A percentile compares a stretch with the other conserved stretches of the same genome.
Evolutionary conservation across 2,113 vertebrate genomes (phyloP).

Genomic region (Eublepharis macularius): DNA sequence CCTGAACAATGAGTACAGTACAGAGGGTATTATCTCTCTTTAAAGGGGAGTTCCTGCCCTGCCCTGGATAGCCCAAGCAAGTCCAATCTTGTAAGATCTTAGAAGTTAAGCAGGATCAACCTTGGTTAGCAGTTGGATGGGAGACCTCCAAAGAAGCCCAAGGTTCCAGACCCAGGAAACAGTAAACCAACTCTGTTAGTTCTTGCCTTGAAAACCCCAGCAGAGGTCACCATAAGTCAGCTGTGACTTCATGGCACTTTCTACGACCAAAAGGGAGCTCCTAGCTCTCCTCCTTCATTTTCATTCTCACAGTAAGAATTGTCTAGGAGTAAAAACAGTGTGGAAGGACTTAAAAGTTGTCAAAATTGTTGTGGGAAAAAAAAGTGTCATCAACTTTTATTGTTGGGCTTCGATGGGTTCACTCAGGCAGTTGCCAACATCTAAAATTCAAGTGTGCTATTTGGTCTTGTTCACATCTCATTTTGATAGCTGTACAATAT

Average conservation of each 20-base stretch:
- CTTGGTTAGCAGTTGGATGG: too few relatives aligned
- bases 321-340: not conserved
- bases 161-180: too few relatives aligned
- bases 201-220: too few relatives aligned
- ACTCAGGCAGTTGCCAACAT: not conserved
- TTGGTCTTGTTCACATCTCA: conserved; percentile 1
- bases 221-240: too few relatives aligned
- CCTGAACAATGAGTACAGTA: not conserved
- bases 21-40: not conserved
- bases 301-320: not conserved
- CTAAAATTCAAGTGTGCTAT: not conserved
- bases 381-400: not conserved
- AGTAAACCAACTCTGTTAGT: too few relatives aligned
- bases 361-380: not conserved
- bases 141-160: too few relatives aligned
- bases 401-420: too few relatives aligned
- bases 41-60: too few relatives aligned
- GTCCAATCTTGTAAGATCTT: too few relatives aligned
- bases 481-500: not conserved
- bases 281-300: not conserved
- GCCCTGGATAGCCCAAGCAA: too few relatives aligned
- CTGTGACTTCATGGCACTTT: too few relatives aligned
- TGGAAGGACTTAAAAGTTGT: not conserved
- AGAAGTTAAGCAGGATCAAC: too few relatives aligned
- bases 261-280: not conserved